Conservation (phyloP, 2,113 vertebrate genomes). For the Caracal caracal region DNA sequence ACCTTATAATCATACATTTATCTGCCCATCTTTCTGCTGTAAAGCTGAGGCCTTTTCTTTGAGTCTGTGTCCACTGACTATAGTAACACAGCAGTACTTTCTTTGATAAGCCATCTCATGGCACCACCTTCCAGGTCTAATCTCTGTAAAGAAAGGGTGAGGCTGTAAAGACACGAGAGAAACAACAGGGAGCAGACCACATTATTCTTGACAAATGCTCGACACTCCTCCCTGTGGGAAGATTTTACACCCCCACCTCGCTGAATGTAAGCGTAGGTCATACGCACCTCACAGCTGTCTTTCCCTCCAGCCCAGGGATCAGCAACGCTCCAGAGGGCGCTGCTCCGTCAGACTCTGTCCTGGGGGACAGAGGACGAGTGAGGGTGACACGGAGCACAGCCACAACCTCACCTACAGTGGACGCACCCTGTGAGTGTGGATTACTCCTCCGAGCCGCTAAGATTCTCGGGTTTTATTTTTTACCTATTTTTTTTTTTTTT, state of each 20-base stretch:
- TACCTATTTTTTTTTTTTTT: too few species aligned
- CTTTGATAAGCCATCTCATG: background rate
- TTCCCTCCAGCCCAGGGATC: background rate
- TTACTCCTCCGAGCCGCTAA: background rate
- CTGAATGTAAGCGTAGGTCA: background rate
- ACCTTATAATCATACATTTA: background rate
- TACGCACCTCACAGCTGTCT: fast-evolving
- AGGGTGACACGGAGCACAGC: background rate
- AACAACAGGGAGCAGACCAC: fast-evolving
- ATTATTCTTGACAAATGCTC: background rate
- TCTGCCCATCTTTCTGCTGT: background rate
- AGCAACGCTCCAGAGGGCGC: background rate
- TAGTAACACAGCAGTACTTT: background rate
- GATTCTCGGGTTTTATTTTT: background rate
- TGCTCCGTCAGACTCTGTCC: background rate
- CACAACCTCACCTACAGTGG: background rate
- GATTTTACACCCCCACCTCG: fast-evolving
- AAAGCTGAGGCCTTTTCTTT: background rate
- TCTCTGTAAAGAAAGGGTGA: background rate
- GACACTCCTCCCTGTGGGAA: background rate
- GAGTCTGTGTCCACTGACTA: background rate
- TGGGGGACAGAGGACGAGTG: background rate
- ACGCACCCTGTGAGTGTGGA: background rate
- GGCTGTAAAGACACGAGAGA: background rate
- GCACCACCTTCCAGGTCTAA: background rate